Evolutionary conservation across 1,140 invertebrate species (phyloP), one percentile per base, ranked within the genome.

Genomic region (Xylocopa sonorina): DNA sequence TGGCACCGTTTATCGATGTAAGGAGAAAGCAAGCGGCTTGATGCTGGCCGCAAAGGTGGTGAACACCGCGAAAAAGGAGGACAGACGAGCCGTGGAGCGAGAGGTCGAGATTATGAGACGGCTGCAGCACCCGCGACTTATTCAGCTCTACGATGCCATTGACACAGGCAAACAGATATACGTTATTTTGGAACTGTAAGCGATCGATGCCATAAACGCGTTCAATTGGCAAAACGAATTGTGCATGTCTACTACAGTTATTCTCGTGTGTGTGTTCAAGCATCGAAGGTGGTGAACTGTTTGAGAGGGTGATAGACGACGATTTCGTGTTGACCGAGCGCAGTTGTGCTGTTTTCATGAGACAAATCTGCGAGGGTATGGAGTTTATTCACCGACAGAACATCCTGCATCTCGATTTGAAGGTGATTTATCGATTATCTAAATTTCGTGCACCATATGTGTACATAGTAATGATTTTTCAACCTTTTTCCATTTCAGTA

Each of bases 231-330:
- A 21, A 32, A 7, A n/a, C 2, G 9, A 38, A 51, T 43, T 27
- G 46, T n/a, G 38, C 38, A 4, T 3, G 21, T 62, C 16, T 14
- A 16, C 29, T 27, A 69, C 10, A 32, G 6, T n/a, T 78, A 41
- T 69, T 63, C 46, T 69, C 41, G 68, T 24, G 68, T 24, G 66
- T 78, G 53, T 68, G 46, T 68, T 78, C n/a, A 80, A 84, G 84
- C 71, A 98, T 99, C 87, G 96, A 97, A 91, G 99, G 99, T 7
- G 99, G 99, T 10, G 99, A 99, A 93, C 94, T 99, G 10, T 99
- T 99, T 90, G 99, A 99, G 92, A 95, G 99, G 77, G 98, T 99
- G 7, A 99, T 99, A 79, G 98, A 98, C 87, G 99, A 99, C 89
- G 98, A 99, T 90, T 99, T 99, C 89, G 95, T 99, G 16, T 93